Conservation (phyloP, 2,888 invertebrate genomes). For the Autographa pulchrina region DNA sequence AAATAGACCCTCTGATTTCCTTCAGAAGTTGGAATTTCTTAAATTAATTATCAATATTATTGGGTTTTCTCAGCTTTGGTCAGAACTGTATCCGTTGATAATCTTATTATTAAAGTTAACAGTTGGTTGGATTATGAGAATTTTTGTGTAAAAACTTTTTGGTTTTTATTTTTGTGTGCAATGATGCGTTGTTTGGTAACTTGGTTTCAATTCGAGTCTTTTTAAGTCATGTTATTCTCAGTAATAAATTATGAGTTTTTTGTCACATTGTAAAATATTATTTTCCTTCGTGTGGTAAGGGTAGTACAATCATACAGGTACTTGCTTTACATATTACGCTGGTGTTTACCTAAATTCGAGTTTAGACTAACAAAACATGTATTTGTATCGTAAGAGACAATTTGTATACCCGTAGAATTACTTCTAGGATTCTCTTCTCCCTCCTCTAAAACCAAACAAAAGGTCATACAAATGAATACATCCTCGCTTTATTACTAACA, state of each 20-base stretch:
- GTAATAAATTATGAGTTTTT: no score
- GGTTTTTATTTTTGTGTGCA: no score
- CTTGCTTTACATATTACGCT: no score
- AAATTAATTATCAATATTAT: slow-evolving; percentile 21
- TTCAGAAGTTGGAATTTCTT: slow-evolving; percentile 17
- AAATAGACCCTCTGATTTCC: slow-evolving; percentile 18
- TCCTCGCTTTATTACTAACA: slow-evolving; percentile 46
- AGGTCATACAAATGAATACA: slow-evolving; percentile 27
- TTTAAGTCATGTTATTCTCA: no score
- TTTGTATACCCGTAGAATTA: background rate
- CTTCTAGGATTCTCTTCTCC: slow-evolving; percentile 8
- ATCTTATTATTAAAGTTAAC: slow-evolving; percentile 13
- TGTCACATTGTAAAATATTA: no score
- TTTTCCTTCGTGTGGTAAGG: no score
- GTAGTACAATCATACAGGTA: no score
- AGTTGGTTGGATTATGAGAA: background rate
- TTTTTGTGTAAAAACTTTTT: background rate
- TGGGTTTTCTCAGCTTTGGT: background rate
- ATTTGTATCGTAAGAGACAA: no score
- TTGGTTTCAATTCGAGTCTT: no score
- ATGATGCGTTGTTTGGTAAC: no score
- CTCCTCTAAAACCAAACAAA: slow-evolving; percentile 31
- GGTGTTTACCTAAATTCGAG: no score
- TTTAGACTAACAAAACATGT: no score
- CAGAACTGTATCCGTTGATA: slow-evolving; percentile 9